A percentile compares a stretch with the other conserved stretches of the same genome.
Conservation (phyloP, 2,113 vertebrate species). For the Charadrius vociferus region DNA sequence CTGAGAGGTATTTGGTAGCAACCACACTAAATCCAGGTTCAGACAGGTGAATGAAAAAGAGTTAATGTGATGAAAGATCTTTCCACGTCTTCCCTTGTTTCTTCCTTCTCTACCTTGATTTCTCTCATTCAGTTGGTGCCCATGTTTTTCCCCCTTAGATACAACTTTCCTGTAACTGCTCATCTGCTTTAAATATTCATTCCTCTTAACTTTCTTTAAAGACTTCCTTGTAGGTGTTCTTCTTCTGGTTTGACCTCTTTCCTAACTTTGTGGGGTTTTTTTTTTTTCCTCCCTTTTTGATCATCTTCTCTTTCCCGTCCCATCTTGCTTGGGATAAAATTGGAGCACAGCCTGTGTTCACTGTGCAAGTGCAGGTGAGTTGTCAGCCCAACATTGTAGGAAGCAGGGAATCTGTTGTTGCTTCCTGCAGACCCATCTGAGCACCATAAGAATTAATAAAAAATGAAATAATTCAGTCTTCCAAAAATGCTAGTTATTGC, state of each 20-base stretch:
- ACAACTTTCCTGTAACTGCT: not conserved
- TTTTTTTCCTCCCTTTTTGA: not conserved
- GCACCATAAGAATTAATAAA: not conserved
- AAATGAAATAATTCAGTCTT: not conserved
- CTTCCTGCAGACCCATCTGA: not conserved
- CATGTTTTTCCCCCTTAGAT: not conserved
- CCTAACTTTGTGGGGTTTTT: slow-evolving; percentile 1
- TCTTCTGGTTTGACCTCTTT: slow-evolving; percentile 44
- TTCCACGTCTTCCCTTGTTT: not conserved
- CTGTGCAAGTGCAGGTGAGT: not conserved
- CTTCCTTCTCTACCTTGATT: not conserved
- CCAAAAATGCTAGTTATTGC: not conserved
- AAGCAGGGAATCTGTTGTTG: not conserved
- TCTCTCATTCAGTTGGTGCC: not conserved
- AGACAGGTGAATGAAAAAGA: not conserved
- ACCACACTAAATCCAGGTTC: not conserved
- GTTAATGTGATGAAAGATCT: not conserved
- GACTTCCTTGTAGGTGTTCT: not conserved
- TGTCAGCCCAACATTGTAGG: not conserved
- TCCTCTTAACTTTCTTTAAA: slow-evolving; percentile 42
- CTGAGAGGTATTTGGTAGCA: not conserved
- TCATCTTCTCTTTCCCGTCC: not conserved
- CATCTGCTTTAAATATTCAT: not conserved
- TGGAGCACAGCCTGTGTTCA: not conserved
- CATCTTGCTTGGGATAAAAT: not conserved